Conservation (phyloP, 92 coral and sea anemone genomes). For the Plumapathes pennacea region DNA sequence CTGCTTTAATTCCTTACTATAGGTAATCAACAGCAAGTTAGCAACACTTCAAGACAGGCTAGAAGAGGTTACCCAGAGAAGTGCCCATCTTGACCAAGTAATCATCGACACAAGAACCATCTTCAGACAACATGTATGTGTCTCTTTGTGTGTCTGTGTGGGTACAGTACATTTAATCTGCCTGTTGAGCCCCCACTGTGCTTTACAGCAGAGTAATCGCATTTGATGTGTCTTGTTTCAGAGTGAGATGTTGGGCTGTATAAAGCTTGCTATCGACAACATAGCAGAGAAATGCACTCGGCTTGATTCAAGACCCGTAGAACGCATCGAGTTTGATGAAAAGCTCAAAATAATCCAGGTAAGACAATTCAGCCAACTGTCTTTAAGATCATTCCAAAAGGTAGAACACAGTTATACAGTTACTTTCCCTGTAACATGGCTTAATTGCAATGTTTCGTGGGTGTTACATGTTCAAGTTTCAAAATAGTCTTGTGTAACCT, state of each 20-base stretch:
- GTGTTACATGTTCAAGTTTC: too few relatives aligned
- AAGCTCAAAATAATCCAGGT: conserved; percentile 80
- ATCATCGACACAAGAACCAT: conserved; percentile 64
- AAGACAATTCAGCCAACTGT: background rate
- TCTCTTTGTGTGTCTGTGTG: background rate
- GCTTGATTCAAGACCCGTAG: conserved; percentile 66
- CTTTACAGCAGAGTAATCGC: background rate
- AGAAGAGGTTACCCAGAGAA: conserved; percentile 65
- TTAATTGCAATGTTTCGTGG: background rate
- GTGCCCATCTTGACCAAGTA: conserved; percentile 78
- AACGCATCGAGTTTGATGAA: conserved; percentile 66
- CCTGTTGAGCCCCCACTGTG: too few relatives aligned
- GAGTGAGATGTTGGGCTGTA: conserved; percentile 87
- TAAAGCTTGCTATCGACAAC: conserved; percentile 81
- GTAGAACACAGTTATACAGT: too few relatives aligned
- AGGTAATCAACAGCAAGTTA: conserved; percentile 86
- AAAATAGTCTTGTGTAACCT: too few relatives aligned
- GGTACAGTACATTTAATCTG: too few relatives aligned
- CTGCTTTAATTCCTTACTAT: background rate
- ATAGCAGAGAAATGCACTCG: conserved; percentile 82
- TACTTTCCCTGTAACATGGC: too few relatives aligned
- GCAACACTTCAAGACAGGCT: conserved; percentile 78
- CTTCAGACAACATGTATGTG: conserved; percentile 83
- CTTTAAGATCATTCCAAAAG: too few relatives aligned
- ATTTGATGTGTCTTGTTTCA: conserved; percentile 2